phyloP scores from a whole-genome alignment of 2,113 vertebrate species.

The Dunckerocampus dactyliophorus region DNA sequence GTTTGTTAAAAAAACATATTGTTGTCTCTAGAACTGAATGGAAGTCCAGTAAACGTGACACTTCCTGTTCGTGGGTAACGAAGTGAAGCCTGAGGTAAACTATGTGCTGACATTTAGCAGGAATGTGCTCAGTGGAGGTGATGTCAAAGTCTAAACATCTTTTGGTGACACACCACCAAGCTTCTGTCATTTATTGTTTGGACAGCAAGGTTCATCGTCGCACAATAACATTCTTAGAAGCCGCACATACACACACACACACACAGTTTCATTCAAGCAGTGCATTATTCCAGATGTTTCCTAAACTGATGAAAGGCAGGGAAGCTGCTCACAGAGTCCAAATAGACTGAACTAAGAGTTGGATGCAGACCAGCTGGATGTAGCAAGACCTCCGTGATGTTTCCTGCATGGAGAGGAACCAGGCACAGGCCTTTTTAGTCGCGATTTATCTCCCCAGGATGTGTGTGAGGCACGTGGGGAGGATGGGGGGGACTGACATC shows the following conservation, averaged over 20 bases:
- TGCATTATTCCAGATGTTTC: conserved; percentile 76
- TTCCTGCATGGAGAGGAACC: conserved; percentile 48
- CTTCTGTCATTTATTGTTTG: conserved; percentile 60
- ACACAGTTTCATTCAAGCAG: conserved; percentile 41
- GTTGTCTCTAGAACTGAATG: too few relatives aligned
- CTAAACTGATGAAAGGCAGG: conserved; percentile 68
- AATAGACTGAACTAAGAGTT: conserved; percentile 54
- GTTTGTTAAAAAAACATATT: too few relatives aligned
- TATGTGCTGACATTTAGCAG: conserved; percentile 33
- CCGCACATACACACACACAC: conserved; percentile 18
- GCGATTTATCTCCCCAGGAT: conserved; percentile 64
- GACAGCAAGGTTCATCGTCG: conserved; percentile 49
- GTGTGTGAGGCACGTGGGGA: conserved; percentile 42
- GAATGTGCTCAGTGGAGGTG: conserved; percentile 44
- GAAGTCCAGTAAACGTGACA: conserved; percentile 2
- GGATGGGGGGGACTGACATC: conserved; percentile 37
- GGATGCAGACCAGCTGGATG: conserved; percentile 59
- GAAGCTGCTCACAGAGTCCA: conserved; percentile 48
- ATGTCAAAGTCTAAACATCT: conserved; percentile 62
- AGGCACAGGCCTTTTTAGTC: conserved; percentile 25
- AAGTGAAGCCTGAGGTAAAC: conserved; percentile 43
- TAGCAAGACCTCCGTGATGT: conserved; percentile 42
- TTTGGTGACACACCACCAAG: conserved; percentile 42
- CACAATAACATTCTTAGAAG: conserved; percentile 60
- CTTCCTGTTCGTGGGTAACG: conserved; percentile 20